These are phyloP conservation scores for Pogonognathellus flavescens DNA, from an alignment of 1,140 invertebrate genomes.

Conservation along the genomic window DNA sequence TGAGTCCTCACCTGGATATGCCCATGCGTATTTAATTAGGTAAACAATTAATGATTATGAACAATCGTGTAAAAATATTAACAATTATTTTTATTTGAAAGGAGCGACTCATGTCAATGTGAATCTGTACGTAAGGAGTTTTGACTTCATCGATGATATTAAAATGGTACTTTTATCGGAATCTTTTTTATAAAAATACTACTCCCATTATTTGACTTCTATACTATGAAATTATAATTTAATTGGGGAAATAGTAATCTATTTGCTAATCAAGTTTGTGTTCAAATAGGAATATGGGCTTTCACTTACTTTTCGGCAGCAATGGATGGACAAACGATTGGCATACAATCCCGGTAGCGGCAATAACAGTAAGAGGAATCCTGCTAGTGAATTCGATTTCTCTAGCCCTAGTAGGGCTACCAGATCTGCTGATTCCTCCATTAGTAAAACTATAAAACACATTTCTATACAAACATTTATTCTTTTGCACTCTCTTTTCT, in stretches of 20 bases:
- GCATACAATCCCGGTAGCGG: slow-evolving; percentile 9
- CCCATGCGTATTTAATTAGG: too few species aligned
- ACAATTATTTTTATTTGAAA: neutral
- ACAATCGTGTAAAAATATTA: neutral
- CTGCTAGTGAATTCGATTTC: neutral
- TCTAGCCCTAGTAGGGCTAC: neutral
- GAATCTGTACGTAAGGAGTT: slow-evolving; percentile 72
- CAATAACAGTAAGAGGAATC: neutral
- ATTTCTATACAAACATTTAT: too few species aligned
- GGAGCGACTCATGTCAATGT: slow-evolving; percentile 68
- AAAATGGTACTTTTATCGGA: slow-evolving; percentile 70
- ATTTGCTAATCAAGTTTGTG: slow-evolving; percentile 43
- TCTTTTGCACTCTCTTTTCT: too few species aligned
- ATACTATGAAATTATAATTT: neutral
- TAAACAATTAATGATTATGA: neutral
- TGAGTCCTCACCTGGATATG: too few species aligned
- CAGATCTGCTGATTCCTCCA: neutral
- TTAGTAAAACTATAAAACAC: neutral
- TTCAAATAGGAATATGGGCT: slow-evolving; percentile 50
- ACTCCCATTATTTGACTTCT: neutral
- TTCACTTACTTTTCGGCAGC: slow-evolving; percentile 60
- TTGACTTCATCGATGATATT: slow-evolving; percentile 73
- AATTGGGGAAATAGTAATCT: neutral
- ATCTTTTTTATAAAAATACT: neutral
- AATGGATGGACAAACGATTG: slow-evolving; percentile 58